Base-by-base conservation (phyloP, 30 jellyfish, hydroid and myxozoan genomes). In the Catostylus mosaicus region DNA sequence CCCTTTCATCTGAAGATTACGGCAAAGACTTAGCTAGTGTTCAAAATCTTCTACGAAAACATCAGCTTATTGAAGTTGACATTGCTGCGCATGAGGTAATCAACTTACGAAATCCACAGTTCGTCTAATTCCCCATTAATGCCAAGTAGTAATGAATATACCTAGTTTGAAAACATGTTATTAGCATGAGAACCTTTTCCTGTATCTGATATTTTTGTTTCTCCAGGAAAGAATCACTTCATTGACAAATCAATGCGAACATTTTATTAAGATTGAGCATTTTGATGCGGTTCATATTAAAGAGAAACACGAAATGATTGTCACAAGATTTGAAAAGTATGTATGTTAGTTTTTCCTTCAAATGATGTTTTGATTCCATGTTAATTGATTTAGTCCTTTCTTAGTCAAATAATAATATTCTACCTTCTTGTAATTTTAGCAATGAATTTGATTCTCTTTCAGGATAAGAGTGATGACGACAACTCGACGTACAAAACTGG, bases 31-130 rank as follows among this genome's bases (percentile, higher is more conserved):
- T 90, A 62, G 88, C 97, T 0, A 75, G 89, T 60, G 97, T 81
- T 7, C 97, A 90, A 46, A 84, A 65, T 67, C 67, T 90, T 22
- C 34, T 90, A 36, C 76, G 90, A 46, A 90, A 90, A 67, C 97
- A 90, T 37, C 95, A 90, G 86, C 78, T 90, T 9, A 83, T 85
- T 34, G 97, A 90, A 90, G 97, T 85, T 27, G 97, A 90, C 67
- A 78, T 90, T 51, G 73, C 88, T 33, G 92, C 97, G 7, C 92
- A 90, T 61, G 97, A 90, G 63, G 97, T 80, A 26, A 9, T 12
- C 16, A 43, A n/a, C n/a, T n/a, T n/a, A n/a, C n/a, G n/a, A n/a
- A 16, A 60, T 16, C 61, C n/a, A n/a, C n/a, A n/a, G n/a, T n/a
- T n/a, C n/a, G n/a, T n/a, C n/a, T n/a, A n/a, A n/a, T n/a, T 47